Conservation (phyloP, 2,888 invertebrate genomes). For the Drosophila mettleri region DNA sequence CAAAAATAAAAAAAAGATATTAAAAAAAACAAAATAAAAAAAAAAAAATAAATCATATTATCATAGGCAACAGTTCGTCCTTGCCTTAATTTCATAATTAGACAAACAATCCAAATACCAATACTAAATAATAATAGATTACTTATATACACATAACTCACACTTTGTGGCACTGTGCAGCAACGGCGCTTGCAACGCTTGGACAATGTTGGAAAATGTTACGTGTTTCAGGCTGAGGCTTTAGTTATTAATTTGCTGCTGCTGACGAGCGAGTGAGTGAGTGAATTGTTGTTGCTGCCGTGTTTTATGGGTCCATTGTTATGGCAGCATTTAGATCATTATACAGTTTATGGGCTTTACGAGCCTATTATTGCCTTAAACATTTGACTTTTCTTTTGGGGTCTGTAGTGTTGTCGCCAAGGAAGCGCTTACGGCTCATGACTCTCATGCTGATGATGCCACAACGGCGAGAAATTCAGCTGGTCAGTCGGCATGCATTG, state of each 20-base stretch:
- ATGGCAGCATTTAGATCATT: constrained; percentile 59
- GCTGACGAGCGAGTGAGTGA: constrained; percentile 45
- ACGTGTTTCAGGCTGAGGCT: constrained; percentile 50
- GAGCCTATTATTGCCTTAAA: constrained; percentile 3
- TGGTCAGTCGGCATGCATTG: not conserved
- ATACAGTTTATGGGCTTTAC: constrained; percentile 26
- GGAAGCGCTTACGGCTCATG: constrained; percentile 36
- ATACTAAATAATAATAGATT: too few relatives aligned
- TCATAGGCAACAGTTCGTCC: too few relatives aligned
- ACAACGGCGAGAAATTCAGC: constrained; percentile 4
- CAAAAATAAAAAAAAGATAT: too few relatives aligned
- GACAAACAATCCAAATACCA: too few relatives aligned
- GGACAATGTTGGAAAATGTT: constrained; percentile 66
- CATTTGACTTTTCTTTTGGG: constrained; percentile 18
- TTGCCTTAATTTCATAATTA: too few relatives aligned
- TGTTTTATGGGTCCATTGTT: constrained; percentile 74
- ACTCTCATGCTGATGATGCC: not conserved
- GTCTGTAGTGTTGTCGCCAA: constrained; percentile 12
- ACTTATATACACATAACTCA: too few relatives aligned
- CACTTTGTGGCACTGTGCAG: constrained; percentile 29
- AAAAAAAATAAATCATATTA: too few relatives aligned
- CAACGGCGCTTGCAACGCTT: constrained; percentile 57
- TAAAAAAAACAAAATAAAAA: too few relatives aligned
- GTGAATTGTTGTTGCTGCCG: constrained; percentile 31
- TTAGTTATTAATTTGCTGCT: constrained; percentile 65